Conservation (phyloP, 1,140 invertebrate species). For the Neoseiulus cucumeris region DNA sequence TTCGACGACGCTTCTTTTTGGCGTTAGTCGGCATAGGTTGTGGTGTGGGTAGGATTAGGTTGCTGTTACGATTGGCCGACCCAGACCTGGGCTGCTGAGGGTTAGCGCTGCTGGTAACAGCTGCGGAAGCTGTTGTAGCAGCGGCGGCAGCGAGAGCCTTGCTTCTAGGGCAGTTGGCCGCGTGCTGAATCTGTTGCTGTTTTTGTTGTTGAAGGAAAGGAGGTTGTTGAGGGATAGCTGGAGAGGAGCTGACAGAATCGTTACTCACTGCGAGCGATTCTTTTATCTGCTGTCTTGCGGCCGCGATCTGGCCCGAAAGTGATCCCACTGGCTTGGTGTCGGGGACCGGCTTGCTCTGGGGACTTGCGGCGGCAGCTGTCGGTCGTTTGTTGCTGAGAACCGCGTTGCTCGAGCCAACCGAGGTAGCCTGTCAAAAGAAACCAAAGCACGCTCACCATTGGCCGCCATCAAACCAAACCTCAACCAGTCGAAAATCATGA, state of each 20-base stretch:
- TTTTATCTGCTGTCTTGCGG: constrained; percentile 18
- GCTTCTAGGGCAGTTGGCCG: no score
- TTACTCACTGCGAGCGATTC: constrained; percentile 17
- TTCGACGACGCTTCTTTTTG: constrained; percentile 8
- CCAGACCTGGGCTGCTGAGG: no score
- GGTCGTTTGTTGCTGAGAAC: no score
- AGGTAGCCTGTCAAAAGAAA: constrained; percentile 14
- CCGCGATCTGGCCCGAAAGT: constrained; percentile 15
- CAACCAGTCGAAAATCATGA: no score
- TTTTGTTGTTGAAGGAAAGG: neutral
- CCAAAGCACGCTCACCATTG: no score
- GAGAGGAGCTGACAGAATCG: constrained; percentile 14
- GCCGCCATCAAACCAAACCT: no score
- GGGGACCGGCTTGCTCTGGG: no score
- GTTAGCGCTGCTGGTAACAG: no score
- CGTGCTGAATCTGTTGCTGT: neutral
- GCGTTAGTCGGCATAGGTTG: constrained; percentile 4
- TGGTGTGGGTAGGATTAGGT: neutral
- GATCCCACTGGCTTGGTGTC: neutral
- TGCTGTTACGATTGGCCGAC: neutral
- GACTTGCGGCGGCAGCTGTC: no score
- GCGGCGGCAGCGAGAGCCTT: no score
- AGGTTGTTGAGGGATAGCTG: neutral
- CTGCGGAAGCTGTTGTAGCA: no score
- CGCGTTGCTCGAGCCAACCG: neutral